Conservation (phyloP, 2,888 invertebrate species). For the Matsumyia berberina region DNA sequence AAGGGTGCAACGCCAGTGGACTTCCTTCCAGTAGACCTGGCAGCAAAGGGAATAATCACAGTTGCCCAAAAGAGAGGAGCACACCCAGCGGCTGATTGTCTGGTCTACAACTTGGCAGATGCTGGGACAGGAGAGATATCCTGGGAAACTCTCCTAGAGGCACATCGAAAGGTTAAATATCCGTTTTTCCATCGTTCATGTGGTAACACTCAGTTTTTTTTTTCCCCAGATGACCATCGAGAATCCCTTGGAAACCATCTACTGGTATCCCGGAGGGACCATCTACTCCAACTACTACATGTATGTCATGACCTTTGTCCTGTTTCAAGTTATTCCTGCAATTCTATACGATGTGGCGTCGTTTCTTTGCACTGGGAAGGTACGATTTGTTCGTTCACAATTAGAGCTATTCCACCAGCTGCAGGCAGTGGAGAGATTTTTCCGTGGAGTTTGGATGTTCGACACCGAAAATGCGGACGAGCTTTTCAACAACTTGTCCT, state of each 20-base stretch:
- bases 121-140: slow-evolving; percentile 56
- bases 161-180: slow-evolving; percentile 54
- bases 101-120: slow-evolving; percentile 56
- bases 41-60: slow-evolving; percentile 64
- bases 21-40: slow-evolving; percentile 62
- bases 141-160: slow-evolving; percentile 47
- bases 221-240: slow-evolving; percentile 57
- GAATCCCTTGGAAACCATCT: slow-evolving; percentile 62
- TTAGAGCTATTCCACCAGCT: slow-evolving; percentile 55
- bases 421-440: slow-evolving; percentile 43
- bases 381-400: slow-evolving; percentile 52
- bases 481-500: slow-evolving; percentile 52
- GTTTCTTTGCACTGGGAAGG: slow-evolving; percentile 50
- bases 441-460: slow-evolving; percentile 64
- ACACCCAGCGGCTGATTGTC: background rate
- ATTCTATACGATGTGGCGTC: slow-evolving; percentile 41
- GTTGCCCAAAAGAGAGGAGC: slow-evolving; percentile 46
- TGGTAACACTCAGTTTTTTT: slow-evolving; percentile 9
- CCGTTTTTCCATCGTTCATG: background rate
- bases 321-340: slow-evolving; percentile 63
- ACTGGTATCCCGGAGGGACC: slow-evolving; percentile 59
- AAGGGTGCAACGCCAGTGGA: slow-evolving; percentile 51
- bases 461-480: slow-evolving; percentile 67
- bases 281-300: slow-evolving; percentile 52
- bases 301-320: slow-evolving; percentile 46